Percentiles rank a stretch among this genome's conserved stretches.
Conservation (phyloP, 2,888 invertebrate species). For the Coremacera marginata region DNA sequence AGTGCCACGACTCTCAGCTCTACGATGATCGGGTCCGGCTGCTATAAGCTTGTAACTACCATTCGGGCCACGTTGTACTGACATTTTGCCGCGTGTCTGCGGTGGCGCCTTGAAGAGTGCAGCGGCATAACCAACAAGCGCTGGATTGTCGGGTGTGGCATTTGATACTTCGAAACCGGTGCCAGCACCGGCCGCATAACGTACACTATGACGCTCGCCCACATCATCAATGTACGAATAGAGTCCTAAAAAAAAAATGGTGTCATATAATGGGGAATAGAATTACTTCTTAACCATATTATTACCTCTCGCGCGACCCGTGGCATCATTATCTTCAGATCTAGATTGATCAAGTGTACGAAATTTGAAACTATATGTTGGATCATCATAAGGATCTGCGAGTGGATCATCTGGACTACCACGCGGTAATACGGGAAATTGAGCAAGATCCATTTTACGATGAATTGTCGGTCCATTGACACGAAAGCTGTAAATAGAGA, state of each 20-base stretch:
- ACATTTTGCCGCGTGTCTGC: conserved; percentile 77
- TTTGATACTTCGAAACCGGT: conserved; percentile 84
- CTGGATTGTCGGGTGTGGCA: conserved; percentile 75
- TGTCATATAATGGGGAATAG: background rate
- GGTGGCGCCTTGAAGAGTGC: conserved; percentile 76
- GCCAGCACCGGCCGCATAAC: conserved; percentile 81
- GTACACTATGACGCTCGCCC: conserved; percentile 81
- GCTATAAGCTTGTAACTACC: conserved; percentile 83
- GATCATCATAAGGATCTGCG: conserved; percentile 82
- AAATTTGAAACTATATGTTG: conserved; percentile 79
- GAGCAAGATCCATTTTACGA: conserved; percentile 79
- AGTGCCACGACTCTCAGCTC: conserved; percentile 80
- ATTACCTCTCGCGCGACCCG: conserved; percentile 74
- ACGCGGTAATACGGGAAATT: conserved; percentile 75
- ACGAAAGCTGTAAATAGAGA: conserved; percentile 72
- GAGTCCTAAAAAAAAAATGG: conserved; percentile 69
- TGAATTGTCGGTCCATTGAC: conserved; percentile 82
- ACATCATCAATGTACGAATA: conserved; percentile 82
- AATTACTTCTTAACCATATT: background rate
- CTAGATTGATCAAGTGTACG: conserved; percentile 78
- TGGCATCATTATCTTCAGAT: conserved; percentile 76
- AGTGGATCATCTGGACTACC: conserved; percentile 80
- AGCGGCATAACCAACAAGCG: conserved; percentile 75
- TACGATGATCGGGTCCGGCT: conserved; percentile 81
- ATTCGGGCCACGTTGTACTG: conserved; percentile 79